Evolutionary conservation across 2,888 invertebrate species (phyloP).

Genomic region (Anthrax anthrax): DNA sequence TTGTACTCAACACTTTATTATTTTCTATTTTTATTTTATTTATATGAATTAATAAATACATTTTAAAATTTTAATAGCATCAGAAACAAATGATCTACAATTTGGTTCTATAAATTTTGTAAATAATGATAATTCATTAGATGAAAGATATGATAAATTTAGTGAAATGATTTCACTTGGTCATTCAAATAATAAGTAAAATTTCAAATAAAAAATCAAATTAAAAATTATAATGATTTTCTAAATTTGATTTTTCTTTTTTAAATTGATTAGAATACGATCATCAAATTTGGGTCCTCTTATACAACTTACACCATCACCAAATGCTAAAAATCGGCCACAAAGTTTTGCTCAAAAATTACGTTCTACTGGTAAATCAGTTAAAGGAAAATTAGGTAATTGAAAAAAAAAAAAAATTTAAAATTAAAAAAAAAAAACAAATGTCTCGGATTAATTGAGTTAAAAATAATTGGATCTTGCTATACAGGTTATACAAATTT

Average conservation of each 20-base stretch:
- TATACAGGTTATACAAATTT: conserved; percentile 58
- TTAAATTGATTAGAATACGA: conserved; percentile 14
- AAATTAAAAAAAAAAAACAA: no score
- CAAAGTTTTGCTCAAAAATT: conserved; percentile 82
- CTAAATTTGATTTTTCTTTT: background rate
- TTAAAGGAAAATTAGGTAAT: conserved; percentile 47
- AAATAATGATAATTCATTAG: conserved; percentile 27
- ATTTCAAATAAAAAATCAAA: background rate
- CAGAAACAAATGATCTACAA: conserved; percentile 32
- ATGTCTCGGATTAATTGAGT: background rate
- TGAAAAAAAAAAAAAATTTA: no score
- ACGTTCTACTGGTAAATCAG: conserved; percentile 69
- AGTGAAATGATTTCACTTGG: conserved; percentile 26
- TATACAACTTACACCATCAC: conserved; percentile 32
- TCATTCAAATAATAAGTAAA: conserved; percentile 20
- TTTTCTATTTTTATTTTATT: background rate
- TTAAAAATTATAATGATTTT: background rate
- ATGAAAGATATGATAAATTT: conserved; percentile 34
- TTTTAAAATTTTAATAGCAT: conserved; percentile 18
- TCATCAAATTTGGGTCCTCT: conserved; percentile 25
- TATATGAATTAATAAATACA: no score
- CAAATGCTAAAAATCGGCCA: conserved; percentile 42
- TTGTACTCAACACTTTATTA: background rate
- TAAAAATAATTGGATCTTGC: conserved; percentile 18
- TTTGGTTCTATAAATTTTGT: conserved; percentile 27